phyloP scores from a whole-genome alignment of 2,113 vertebrate genomes.

The Ochotona princeps region DNA sequence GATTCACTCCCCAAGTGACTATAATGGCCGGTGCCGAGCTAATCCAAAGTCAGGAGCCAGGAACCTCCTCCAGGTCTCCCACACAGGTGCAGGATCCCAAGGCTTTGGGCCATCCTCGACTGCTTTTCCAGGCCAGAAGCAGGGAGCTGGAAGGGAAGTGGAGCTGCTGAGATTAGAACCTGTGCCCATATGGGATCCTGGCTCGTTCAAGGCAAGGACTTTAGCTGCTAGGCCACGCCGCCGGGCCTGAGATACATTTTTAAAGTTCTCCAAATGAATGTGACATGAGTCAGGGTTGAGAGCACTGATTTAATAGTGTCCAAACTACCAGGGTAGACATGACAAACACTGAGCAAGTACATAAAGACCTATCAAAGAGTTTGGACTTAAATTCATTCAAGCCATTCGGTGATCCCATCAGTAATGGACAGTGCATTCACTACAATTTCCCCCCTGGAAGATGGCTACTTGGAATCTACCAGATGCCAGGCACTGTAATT shows the following conservation, averaged over 20 bases:
- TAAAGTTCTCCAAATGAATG: slow-evolving; percentile 1
- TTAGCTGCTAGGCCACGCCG: no score
- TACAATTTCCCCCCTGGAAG: neutral
- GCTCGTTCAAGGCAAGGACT: no score
- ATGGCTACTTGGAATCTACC: slow-evolving; percentile 13
- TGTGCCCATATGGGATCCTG: no score
- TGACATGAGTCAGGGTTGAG: neutral
- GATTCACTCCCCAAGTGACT: no score
- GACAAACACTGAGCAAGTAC: neutral
- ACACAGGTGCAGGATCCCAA: no score
- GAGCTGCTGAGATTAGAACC: no score
- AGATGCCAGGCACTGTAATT: neutral
- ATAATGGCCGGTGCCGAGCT: no score
- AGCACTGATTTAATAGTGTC: neutral
- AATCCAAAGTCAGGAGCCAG: no score
- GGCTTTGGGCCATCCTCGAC: no score
- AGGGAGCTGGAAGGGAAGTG: no score
- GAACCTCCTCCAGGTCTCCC: no score
- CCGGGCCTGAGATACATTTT: neutral
- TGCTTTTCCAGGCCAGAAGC: no score
- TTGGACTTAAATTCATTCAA: slow-evolving; percentile 31
- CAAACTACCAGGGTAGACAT: neutral
- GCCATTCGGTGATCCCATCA: neutral
- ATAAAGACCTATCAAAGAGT: neutral
- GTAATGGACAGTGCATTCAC: neutral